Conservation (phyloP, 2,113 vertebrate genomes). For the Oncorhynchus gorbuscha region DNA sequence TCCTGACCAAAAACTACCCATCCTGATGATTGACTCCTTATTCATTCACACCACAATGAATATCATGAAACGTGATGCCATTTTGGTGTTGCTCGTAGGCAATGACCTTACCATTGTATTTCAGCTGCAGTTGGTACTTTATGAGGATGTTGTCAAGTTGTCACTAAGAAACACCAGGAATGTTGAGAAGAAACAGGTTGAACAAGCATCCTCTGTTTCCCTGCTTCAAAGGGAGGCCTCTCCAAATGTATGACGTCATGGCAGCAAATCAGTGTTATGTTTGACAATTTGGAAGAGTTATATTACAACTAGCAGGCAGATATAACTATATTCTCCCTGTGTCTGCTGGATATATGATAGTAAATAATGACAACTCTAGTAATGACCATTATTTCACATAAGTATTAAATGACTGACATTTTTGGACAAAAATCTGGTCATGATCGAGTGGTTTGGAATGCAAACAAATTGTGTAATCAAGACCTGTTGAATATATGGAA, state of each 20-base stretch:
- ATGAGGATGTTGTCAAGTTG: neutral
- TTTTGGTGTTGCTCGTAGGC: constrained; percentile 9
- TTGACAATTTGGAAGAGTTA: constrained; percentile 21
- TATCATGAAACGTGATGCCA: constrained; percentile 3
- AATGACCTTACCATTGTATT: constrained; percentile 25
- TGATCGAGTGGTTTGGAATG: neutral
- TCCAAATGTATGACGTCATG: constrained; percentile 9
- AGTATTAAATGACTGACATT: constrained; percentile 18
- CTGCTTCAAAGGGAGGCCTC: constrained; percentile 12
- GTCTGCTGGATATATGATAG: neutral
- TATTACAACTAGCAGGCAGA: neutral
- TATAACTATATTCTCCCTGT: neutral
- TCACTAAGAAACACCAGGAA: constrained; percentile 31
- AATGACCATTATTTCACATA: constrained; percentile 12
- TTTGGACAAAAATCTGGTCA: constrained; percentile 13
- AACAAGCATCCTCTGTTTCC: constrained; percentile 26
- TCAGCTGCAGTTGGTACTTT: neutral
- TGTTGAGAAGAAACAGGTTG: constrained; percentile 14
- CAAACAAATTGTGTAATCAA: neutral
- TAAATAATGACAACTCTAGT: constrained; percentile 25
- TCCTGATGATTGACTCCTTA: no score
- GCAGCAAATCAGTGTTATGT: constrained; percentile 23
- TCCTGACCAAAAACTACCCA: no score
- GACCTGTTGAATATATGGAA: neutral
- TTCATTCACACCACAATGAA: no score